These are phyloP conservation scores for Panagrolaimus sp. DNA, from an alignment of 1,140 invertebrate species.

Conservation along the genomic window DNA sequence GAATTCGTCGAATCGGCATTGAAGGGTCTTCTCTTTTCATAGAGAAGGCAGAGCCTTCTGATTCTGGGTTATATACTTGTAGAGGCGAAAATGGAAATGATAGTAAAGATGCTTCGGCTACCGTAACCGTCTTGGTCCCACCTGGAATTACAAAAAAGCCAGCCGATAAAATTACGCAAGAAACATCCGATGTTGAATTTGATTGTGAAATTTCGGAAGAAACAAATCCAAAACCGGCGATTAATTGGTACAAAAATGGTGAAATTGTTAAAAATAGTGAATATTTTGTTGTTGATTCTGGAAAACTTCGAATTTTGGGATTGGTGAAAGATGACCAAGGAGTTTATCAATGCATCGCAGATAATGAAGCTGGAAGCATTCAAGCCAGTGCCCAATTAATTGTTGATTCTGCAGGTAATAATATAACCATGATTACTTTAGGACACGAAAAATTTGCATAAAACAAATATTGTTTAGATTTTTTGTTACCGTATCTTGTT, in stretches of 20 bases:
- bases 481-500: not conserved
- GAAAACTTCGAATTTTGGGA: constrained; percentile 70
- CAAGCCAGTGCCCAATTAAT: constrained; percentile 75
- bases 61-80: constrained; percentile 86
- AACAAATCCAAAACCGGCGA: constrained; percentile 72
- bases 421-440: no score
- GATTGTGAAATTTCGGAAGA: constrained; percentile 67
- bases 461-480: not conserved
- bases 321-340: constrained; percentile 79
- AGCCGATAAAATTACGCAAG: constrained; percentile 69
- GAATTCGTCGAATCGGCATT: constrained; percentile 34
- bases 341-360: constrained; percentile 86
- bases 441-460: no score
- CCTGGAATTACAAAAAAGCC: constrained; percentile 73
- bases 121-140: constrained; percentile 73
- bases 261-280: constrained; percentile 77
- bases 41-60: constrained; percentile 56
- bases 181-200: constrained; percentile 73
- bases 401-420: constrained; percentile 72
- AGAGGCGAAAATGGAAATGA: constrained; percentile 81
- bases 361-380: constrained; percentile 78
- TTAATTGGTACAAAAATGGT: constrained; percentile 87
- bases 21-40: constrained; percentile 41
- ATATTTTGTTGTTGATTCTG: constrained; percentile 73
- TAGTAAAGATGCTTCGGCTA: constrained; percentile 76